Percentiles rank a stretch among this genome's conserved stretches.
Evolutionary conservation across 1,140 invertebrate genomes (phyloP).

Genomic region (Drosophila sp.): DNA sequence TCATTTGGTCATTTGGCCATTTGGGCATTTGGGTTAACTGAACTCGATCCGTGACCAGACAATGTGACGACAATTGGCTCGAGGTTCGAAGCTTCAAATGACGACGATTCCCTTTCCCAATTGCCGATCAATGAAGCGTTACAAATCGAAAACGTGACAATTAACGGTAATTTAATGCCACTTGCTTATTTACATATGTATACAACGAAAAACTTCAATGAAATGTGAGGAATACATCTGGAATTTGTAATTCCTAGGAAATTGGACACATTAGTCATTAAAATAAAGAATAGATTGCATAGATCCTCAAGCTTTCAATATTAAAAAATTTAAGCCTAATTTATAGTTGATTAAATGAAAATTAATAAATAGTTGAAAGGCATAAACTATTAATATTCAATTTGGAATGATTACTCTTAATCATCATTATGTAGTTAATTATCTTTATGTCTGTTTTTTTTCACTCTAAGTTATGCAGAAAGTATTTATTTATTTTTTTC

Average conservation of each 20-base stretch:
- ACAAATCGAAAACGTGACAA: conserved; percentile 54
- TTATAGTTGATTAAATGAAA: no score
- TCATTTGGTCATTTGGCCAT: conserved; percentile 25
- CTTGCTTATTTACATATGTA: neutral
- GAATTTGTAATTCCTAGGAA: neutral
- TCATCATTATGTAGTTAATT: no score
- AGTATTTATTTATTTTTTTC: no score
- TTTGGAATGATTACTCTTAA: no score
- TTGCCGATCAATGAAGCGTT: conserved; percentile 25
- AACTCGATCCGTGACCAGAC: conserved; percentile 27
- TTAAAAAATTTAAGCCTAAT: no score
- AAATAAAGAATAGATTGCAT: no score
- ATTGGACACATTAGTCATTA: no score
- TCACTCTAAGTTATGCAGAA: no score
- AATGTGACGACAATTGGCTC: conserved; percentile 24
- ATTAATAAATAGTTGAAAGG: no score
- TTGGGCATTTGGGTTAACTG: conserved; percentile 34
- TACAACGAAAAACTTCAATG: neutral
- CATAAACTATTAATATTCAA: no score
- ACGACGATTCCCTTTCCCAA: conserved; percentile 21
- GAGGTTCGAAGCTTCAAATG: neutral
- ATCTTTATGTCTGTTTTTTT: no score
- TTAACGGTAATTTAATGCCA: conserved; percentile 32
- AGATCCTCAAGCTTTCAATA: no score
- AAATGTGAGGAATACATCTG: neutral